A percentile compares a stretch with the other conserved stretches of the same genome.
These are phyloP conservation scores for Patella ulyssiponensis DNA, from an alignment of 2,888 invertebrate genomes.

Conservation along the genomic window DNA sequence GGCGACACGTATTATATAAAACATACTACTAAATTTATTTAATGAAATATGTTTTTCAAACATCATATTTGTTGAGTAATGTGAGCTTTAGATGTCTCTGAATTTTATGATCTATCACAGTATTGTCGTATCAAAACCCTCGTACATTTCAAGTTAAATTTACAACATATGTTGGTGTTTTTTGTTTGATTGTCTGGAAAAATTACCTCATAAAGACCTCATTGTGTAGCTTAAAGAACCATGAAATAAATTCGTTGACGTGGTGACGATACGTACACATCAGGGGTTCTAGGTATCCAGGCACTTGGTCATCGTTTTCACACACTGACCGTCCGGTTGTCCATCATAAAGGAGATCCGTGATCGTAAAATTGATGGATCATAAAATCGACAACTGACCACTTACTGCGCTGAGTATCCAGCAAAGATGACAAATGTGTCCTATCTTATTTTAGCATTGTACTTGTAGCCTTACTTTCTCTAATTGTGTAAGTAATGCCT, in stretches of 20 bases:
- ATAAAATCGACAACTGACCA: slow-evolving; percentile 8
- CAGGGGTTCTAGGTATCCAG: not conserved
- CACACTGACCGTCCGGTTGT: not conserved
- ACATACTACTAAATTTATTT: no score
- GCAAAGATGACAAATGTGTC: not conserved
- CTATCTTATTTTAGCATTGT: not conserved
- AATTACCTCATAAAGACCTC: no score
- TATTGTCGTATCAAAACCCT: no score
- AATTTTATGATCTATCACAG: no score
- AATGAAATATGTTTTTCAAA: no score
- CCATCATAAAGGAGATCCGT: not conserved
- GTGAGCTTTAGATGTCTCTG: no score
- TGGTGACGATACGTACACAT: not conserved
- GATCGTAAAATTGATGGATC: slow-evolving; percentile 4
- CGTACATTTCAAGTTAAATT: no score
- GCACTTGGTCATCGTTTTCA: slow-evolving; percentile 7
- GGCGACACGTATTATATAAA: no score
- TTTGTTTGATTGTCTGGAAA: no score
- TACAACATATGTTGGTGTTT: no score
- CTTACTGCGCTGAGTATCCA: not conserved
- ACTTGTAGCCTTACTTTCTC: not conserved
- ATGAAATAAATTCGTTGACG: not conserved
- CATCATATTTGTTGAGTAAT: no score
- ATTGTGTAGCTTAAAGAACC: not conserved
- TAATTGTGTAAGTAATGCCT: no score